Conservation (phyloP, 2,797 vertebrate genomes). For the Platalea minor region DNA sequence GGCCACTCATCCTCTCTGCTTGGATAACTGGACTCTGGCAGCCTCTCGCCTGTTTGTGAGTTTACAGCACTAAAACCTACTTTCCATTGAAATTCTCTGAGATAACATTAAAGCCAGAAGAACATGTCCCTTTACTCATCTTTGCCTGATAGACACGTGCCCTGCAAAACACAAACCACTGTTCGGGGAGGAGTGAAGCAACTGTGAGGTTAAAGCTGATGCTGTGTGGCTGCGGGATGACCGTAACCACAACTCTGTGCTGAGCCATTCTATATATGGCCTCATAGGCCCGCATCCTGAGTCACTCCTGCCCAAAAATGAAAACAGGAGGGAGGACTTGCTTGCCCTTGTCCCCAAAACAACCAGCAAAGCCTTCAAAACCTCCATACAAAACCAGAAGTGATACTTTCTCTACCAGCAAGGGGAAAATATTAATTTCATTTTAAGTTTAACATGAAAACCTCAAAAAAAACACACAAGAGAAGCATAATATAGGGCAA, state of each 20-base stretch:
- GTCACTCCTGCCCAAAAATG: background rate
- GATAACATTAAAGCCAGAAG: background rate
- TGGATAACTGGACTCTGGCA: background rate
- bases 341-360: background rate
- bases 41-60: background rate
- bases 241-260: background rate
- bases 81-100: background rate
- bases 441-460: background rate
- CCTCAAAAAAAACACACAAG: background rate
- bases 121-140: background rate
- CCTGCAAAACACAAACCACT: background rate
- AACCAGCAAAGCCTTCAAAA: background rate
- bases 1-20: background rate
- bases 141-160: background rate
- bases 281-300: background rate
- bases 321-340: background rate
- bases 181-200: background rate
- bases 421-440: background rate
- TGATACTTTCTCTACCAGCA: accelerated
- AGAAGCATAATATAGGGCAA: background rate
- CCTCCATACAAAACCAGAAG: background rate
- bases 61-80: background rate
- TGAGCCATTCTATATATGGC: background rate
- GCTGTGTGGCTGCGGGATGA: background rate
- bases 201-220: background rate